Conservation (phyloP, 2,797 vertebrate genomes). For the Hoplostethus atlanticus region DNA sequence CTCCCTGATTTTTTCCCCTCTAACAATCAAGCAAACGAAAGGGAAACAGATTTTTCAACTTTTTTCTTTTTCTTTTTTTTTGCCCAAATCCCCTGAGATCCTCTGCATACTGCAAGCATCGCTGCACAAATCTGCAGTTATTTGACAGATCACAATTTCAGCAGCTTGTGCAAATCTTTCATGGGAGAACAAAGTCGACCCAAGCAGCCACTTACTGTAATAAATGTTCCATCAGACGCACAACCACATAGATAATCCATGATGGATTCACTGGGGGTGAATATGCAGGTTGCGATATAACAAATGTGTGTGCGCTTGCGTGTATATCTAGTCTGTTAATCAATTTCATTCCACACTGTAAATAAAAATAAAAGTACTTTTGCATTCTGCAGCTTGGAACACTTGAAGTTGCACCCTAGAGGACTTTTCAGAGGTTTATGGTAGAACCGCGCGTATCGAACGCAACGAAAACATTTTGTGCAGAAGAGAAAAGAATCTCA, state of each 20-base stretch:
- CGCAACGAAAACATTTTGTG: too few relatives aligned
- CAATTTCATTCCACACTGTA: background rate
- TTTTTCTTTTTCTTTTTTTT: background rate
- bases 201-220: constrained; percentile 1
- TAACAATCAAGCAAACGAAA: background rate
- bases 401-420: background rate
- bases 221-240: constrained; percentile 28
- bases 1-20: background rate
- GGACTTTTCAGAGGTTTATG: background rate
- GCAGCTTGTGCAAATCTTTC: constrained; percentile 13
- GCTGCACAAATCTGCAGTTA: constrained; percentile 15
- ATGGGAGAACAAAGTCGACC: constrained; percentile 29
- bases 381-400: background rate
- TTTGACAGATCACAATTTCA: constrained; percentile 19
- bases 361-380: background rate
- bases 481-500: background rate
- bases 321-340: background rate
- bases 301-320: background rate
- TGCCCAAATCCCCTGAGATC: background rate
- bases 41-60: background rate
- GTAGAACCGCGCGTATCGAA: background rate
- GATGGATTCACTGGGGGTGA: constrained; percentile 10
- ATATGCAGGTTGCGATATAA: background rate
- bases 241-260: constrained; percentile 10
- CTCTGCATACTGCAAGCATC: background rate